Conservation (phyloP, 2,113 vertebrate species). For the Oriolus oriolus region DNA sequence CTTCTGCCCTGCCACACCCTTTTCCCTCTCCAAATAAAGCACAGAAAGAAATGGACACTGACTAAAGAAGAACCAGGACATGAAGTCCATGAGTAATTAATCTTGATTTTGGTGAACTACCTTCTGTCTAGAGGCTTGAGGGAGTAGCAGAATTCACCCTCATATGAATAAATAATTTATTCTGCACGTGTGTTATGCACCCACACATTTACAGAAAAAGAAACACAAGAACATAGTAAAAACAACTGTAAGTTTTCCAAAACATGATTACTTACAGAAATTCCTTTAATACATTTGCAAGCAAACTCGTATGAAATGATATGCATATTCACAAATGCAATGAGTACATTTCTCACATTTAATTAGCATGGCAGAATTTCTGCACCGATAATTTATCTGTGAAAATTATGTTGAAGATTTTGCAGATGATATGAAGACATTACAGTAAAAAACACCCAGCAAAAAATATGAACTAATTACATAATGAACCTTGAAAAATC, state of each 20-base stretch:
- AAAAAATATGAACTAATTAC: slow-evolving; percentile 31
- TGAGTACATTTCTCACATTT: background rate
- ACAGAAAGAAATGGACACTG: background rate
- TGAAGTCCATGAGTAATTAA: accelerated
- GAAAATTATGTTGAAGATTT: slow-evolving; percentile 36
- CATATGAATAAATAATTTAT: background rate
- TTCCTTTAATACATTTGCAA: background rate
- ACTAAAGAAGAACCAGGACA: background rate
- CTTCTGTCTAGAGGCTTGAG: background rate
- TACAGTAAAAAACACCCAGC: slow-evolving; percentile 14
- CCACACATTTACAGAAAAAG: background rate
- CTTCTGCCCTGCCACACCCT: background rate
- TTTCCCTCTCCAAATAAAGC: background rate
- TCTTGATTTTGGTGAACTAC: background rate
- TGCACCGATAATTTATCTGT: slow-evolving; percentile 18
- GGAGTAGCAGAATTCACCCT: background rate
- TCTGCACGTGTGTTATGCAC: accelerated
- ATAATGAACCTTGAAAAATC: slow-evolving; percentile 41
- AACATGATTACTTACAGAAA: background rate
- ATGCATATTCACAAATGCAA: slow-evolving; percentile 7
- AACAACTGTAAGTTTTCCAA: background rate
- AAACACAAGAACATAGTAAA: background rate
- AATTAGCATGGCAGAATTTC: background rate
- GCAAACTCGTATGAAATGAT: background rate
- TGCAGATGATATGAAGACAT: slow-evolving; percentile 24